Evolutionary conservation across 2,113 vertebrate genomes (phyloP), one percentile per base, ranked within the genome.

Genomic region (Apteryx owenii): DNA sequence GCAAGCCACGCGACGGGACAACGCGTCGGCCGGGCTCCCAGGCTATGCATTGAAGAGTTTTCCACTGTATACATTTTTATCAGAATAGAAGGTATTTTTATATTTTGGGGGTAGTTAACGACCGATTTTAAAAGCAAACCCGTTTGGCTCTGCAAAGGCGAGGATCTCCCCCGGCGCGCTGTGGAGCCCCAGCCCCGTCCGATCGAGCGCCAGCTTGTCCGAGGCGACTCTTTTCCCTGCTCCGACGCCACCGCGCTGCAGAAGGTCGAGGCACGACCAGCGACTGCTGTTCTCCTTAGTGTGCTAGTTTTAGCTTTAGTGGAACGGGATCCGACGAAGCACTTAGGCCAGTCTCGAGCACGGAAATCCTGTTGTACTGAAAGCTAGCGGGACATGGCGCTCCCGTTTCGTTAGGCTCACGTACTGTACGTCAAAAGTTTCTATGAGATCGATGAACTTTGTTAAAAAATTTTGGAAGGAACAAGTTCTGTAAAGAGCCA

Each of bases 371-470:
- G 97, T 97, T 94, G 94, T 94, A 70, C 84, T 79, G 44, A 95
- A 96, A 97, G 97, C 97, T 75, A 71, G 95, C 25, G 53, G 96
- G 97, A 94, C 95, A 86, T 53, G 56, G 93, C 18, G 58, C 94
- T 93, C 97, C 96, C 29, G n/a, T 98, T 94, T 92, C 81, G 95
- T 97, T 97, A 81, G 95, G 95, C 96, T 97, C 97, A 83, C 53
- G 77, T 97, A 97, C 97, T 97, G 85, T 97, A 98, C 61, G 93
- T 97, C 95, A 81, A 77, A 96, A 93, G 85, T 98, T 98, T 98
- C 97, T 98, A 98, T 96, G 97, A 97, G 97, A 98, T 97, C 96
- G 76, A 97, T 96, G 98, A 98, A 98, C 98, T 98, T 98, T 98
- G 97, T 98, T 98, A 98, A 98, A 97, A 94, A 6, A 69, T 98